Conservation (phyloP, 30 jellyfish, hydroid and myxozoan genomes). For the Turritopsis rubra region DNA sequence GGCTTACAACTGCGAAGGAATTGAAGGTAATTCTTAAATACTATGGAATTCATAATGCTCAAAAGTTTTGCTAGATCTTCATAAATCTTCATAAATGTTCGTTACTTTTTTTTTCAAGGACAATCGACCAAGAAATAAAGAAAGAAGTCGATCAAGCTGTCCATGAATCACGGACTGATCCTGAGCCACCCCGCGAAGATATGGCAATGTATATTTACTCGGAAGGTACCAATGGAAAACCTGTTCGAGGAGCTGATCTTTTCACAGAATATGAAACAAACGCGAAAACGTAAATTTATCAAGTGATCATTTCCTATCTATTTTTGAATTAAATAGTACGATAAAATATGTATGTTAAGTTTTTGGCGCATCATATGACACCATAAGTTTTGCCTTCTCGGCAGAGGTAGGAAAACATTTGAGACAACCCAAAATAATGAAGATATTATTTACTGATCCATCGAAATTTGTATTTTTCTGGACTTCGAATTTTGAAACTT, state of each 20-base stretch:
- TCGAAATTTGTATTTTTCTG: too few relatives aligned
- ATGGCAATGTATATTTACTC: conserved; percentile 65
- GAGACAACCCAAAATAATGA: too few relatives aligned
- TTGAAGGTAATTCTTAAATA: conserved; percentile 39
- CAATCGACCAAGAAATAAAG: conserved; percentile 55
- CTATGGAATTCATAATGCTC: conserved; percentile 12
- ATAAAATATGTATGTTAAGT: background rate
- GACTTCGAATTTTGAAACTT: too few relatives aligned
- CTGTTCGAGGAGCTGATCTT: conserved; percentile 87
- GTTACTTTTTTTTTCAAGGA: too few relatives aligned
- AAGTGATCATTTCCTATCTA: background rate
- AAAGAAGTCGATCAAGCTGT: conserved; percentile 80
- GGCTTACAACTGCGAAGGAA: conserved; percentile 54
- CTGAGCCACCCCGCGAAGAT: conserved; percentile 84
- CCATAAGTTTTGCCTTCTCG: too few relatives aligned
- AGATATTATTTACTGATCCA: too few relatives aligned
- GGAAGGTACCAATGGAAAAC: conserved; percentile 69
- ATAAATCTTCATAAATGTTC: too few relatives aligned
- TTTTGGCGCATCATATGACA: too few relatives aligned
- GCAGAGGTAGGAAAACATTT: too few relatives aligned
- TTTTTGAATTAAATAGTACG: background rate
- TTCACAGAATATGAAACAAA: conserved; percentile 60
- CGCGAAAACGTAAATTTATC: background rate
- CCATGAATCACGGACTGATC: conserved; percentile 63
- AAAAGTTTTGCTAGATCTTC: background rate